These are phyloP conservation scores for Montipora foliosa DNA, from an alignment of 64 coral and sea anemone genomes.

Conservation along the genomic window DNA sequence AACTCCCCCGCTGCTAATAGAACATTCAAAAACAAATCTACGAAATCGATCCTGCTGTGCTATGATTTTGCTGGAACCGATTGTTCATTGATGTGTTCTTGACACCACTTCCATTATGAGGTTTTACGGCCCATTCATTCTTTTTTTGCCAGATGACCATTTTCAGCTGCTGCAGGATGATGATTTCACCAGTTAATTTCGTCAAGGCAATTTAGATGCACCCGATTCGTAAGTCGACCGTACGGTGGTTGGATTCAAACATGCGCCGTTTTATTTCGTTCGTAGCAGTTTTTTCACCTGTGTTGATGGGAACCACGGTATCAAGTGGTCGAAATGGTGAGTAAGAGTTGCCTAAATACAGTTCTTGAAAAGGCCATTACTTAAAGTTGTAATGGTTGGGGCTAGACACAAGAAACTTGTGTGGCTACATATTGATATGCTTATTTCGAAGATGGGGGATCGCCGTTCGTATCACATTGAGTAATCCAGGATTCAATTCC, in stretches of 20 bases:
- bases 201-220: not conserved
- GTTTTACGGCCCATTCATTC: not conserved
- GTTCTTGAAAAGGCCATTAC: not conserved
- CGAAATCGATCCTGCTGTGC: not conserved
- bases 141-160: not conserved
- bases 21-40: not conserved
- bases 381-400: not conserved
- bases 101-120: not conserved
- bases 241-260: not conserved
- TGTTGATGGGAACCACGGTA: not conserved
- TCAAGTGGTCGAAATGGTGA: not conserved
- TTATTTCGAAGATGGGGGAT: no score
- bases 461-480: no score
- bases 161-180: not conserved
- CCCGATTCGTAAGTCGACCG: not conserved
- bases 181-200: not conserved
- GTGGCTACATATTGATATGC: no score
- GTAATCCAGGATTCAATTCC: no score
- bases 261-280: not conserved
- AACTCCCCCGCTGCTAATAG: not conserved
- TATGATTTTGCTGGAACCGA: not conserved
- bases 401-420: no score
- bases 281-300: not conserved
- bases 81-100: not conserved
- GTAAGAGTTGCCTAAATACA: not conserved